phyloP scores from a whole-genome alignment of 1,140 invertebrate genomes.

The Aporrectodea caliginosa region DNA sequence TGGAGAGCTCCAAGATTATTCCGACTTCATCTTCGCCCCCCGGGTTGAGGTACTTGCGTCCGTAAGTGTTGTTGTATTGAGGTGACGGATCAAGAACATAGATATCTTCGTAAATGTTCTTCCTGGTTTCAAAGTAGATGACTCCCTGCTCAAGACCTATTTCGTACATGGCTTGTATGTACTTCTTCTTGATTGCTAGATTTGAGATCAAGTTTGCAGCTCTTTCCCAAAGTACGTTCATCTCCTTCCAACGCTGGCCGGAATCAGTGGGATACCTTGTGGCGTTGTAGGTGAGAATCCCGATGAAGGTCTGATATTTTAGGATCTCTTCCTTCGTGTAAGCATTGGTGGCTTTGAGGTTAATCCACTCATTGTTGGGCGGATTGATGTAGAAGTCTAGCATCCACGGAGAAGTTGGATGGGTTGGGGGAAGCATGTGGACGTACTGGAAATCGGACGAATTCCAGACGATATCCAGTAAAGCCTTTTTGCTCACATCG shows the following conservation, averaged over 20 bases:
- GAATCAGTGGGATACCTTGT: conserved; percentile 17
- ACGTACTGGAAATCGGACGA: conserved; percentile 26
- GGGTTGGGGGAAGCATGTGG: conserved; percentile 6
- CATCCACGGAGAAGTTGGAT: conserved; percentile 13
- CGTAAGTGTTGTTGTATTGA: conserved; percentile 15
- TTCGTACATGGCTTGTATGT: conserved; percentile 37
- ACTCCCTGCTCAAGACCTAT: conserved; percentile 38
- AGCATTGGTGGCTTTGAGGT: conserved; percentile 1
- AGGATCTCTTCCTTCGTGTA: conserved; percentile 24
- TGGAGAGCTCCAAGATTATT: not conserved
- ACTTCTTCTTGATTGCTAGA: conserved; percentile 27
- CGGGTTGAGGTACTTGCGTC: conserved; percentile 34
- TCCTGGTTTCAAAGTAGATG: conserved; percentile 37
- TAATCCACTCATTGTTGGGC: conserved; percentile 14
- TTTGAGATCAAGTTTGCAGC: not conserved
- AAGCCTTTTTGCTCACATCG: conserved; percentile 19
- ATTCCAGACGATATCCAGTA: conserved; percentile 30
- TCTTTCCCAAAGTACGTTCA: conserved; percentile 14
- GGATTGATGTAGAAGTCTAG: conserved; percentile 29
- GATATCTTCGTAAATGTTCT: conserved; percentile 20
- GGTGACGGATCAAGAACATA: conserved; percentile 34
- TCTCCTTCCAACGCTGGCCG: conserved; percentile 8
- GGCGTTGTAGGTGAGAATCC: not conserved
- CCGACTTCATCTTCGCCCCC: conserved; percentile 33
- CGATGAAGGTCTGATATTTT: conserved; percentile 9